Conservation (phyloP, 2,888 invertebrate species). For the Drosophila siamana region DNA sequence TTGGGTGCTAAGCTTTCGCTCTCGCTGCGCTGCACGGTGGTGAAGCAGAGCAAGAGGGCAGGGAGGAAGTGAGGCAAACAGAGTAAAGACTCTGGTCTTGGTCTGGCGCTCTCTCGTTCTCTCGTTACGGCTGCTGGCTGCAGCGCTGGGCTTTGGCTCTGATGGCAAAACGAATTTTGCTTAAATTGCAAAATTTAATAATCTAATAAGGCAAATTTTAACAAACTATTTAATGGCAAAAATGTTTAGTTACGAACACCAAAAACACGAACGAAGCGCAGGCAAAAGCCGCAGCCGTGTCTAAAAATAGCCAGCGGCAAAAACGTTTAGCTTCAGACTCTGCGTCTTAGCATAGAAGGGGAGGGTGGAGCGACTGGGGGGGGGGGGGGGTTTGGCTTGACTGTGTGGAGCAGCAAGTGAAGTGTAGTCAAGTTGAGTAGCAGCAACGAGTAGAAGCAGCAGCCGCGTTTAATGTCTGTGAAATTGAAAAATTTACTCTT, state of each 20-base stretch:
- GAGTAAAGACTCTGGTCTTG: neutral
- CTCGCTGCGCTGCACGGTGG: neutral
- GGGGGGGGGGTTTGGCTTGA: neutral
- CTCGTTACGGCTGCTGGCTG: no score
- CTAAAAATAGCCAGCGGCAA: slow-evolving; percentile 73
- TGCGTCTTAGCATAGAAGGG: slow-evolving; percentile 35
- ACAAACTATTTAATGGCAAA: slow-evolving; percentile 80
- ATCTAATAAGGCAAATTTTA: slow-evolving; percentile 81
- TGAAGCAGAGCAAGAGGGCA: neutral
- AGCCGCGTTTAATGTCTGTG: slow-evolving; percentile 81
- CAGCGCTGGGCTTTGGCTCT: neutral
- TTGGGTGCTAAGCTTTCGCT: slow-evolving; percentile 2
- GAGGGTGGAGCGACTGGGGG: no score
- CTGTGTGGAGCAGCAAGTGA: slow-evolving; percentile 32
- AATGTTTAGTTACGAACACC: slow-evolving; percentile 56
- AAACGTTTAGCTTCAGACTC: slow-evolving; percentile 68
- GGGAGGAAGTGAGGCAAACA: neutral
- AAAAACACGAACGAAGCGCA: slow-evolving; percentile 14
- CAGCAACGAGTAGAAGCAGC: slow-evolving; percentile 54
- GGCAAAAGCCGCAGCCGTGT: slow-evolving; percentile 41
- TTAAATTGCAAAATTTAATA: slow-evolving; percentile 79
- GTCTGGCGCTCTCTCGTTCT: no score
- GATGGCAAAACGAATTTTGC: slow-evolving; percentile 73
- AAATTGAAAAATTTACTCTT: slow-evolving; percentile 81
- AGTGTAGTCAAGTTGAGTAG: slow-evolving; percentile 52